Evolutionary conservation across 2,113 vertebrate genomes (phyloP), one percentile per base, ranked within the genome.

Genomic region (Dasyornis broadbenti): DNA sequence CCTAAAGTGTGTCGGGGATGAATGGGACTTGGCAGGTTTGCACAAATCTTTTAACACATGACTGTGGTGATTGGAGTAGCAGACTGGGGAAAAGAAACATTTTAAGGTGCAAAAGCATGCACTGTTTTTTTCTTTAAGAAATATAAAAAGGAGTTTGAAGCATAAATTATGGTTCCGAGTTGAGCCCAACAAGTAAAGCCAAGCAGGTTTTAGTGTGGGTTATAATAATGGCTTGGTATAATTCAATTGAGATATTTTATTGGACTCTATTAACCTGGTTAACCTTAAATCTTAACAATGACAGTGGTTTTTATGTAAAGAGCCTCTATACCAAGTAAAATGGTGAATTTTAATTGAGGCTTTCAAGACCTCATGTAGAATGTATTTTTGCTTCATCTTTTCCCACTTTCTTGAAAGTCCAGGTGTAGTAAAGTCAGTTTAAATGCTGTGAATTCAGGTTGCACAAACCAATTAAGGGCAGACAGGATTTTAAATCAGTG

Each of bases 281-380:
- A 96, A 97, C 96, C 95, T 94, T 93, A 97, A 96, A 91, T 92
- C 92, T 96, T 94, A 95, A 92, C 90, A 81, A 30, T 95, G 95
- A 94, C 87, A 91, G 84, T 82, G 49, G 64, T 86, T 97, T 97
- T 97, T 71, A 68, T 92, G 85, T 97, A 92, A 94, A 95, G 77
- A 97, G 63, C 79, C 59, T 89, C 91, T 72, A 83, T 94, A 84
- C 53, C n/a, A 84, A 95, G 69, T 93, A 70, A 52, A 69, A 76
- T 93, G 94, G 73, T 97, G 96, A 96, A 96, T 97, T 97, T 96
- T 97, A 97, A 96, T 97, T 95, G 96, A 91, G 86, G 69, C 68
- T 82, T 97, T 96, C 42, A 86, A 94, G 75, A 59, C 57, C 23
- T 94, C 49, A 54, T 52, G 47, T 87, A 39, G 54, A 78, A 50